phyloP scores from a whole-genome alignment of 2,888 invertebrate genomes.

The Watsonalla cultraria region DNA sequence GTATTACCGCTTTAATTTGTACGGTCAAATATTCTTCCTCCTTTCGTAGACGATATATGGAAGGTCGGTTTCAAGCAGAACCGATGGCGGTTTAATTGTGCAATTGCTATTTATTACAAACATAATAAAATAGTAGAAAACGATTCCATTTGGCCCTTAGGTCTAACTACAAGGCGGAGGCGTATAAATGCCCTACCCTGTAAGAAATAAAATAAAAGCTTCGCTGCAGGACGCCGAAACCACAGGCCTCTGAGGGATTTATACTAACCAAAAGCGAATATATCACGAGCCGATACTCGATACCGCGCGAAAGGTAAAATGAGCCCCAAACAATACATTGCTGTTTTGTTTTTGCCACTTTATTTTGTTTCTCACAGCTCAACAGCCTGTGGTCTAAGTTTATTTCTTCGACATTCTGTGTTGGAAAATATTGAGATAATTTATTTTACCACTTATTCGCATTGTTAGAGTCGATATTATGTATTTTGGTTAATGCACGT shows the following conservation, averaged over 20 bases:
- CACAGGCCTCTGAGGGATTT: conserved; percentile 37
- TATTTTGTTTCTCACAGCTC: conserved; percentile 12
- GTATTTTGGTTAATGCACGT: too few species aligned
- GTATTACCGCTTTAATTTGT: too few species aligned
- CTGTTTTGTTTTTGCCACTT: conserved; percentile 23
- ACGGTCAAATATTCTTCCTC: too few species aligned
- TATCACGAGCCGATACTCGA: conserved; percentile 36
- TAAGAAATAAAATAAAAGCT: conserved; percentile 62
- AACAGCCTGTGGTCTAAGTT: background rate
- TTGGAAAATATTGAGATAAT: too few species aligned
- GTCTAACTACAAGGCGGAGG: conserved; percentile 17
- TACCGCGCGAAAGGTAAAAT: conserved; percentile 25
- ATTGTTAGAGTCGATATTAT: too few species aligned
- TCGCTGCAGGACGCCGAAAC: conserved; percentile 51
- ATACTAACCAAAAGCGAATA: conserved; percentile 24
- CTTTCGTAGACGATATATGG: too few species aligned
- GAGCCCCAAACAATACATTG: conserved; percentile 32
- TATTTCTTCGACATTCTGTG: background rate
- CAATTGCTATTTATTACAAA: background rate
- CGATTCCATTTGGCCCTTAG: conserved; percentile 6
- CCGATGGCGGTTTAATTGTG: too few species aligned
- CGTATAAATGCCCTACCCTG: conserved; percentile 52
- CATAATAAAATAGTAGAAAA: background rate
- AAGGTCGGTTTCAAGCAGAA: too few species aligned
- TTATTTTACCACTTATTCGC: too few species aligned